Evolutionary conservation across 2,113 vertebrate genomes (phyloP).

Genomic region (Entosphenus tridentatus): DNA sequence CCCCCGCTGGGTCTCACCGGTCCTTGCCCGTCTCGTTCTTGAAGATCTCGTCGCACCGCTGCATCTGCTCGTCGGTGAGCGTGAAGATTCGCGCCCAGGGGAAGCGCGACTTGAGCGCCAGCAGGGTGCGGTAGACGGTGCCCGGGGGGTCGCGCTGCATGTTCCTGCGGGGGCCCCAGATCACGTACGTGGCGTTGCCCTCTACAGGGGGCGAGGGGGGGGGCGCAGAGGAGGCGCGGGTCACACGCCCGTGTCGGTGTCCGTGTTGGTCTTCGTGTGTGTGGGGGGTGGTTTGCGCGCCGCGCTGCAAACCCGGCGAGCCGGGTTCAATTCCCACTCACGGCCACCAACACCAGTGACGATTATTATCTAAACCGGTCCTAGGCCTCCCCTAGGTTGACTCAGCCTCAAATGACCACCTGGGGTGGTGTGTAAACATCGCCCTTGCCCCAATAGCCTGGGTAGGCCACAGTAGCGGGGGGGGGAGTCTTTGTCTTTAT

Average conservation of each 20-base stretch:
- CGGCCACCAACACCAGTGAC: neutral
- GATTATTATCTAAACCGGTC: neutral
- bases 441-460: too few species aligned
- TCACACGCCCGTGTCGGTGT: neutral
- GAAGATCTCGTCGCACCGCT: constrained; percentile 49
- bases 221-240: neutral
- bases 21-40: constrained; percentile 80
- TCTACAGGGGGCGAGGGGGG: neutral
- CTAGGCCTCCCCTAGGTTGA: too few species aligned
- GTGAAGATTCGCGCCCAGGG: constrained; percentile 34
- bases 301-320: neutral
- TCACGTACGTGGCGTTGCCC: constrained; percentile 23
- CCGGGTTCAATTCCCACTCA: neutral
- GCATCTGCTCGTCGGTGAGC: constrained; percentile 47
- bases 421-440: too few species aligned
- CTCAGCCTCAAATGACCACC: too few species aligned
- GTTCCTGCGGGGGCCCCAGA: constrained; percentile 63
- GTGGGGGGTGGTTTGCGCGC: neutral
- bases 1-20: constrained; percentile 29
- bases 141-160: constrained; percentile 48
- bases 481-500: too few species aligned
- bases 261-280: neutral
- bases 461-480: too few species aligned
- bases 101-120: constrained; percentile 31
- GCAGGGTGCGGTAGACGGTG: constrained; percentile 29